Evolutionary conservation across 2,888 invertebrate species (phyloP), one percentile per base, ranked within the genome.

Genomic region (Drosophila rubida): DNA sequence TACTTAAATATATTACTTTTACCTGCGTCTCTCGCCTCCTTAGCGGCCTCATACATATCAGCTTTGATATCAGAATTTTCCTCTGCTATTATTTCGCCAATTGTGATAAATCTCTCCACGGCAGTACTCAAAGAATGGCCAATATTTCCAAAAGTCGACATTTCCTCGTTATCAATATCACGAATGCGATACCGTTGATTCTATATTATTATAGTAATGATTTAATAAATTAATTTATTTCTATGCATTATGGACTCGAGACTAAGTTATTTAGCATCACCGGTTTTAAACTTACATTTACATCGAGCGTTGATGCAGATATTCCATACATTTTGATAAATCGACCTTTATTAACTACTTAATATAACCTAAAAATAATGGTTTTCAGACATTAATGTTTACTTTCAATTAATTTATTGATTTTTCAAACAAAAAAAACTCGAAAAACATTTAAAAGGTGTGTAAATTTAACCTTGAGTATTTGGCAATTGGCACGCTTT

Each of bases 11-110:
- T 6, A 22, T 1, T 1, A 19, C 7, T 1, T 92, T 92, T 92
- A 98, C 99, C 99, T 91, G 99, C 98, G 89, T 96, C 95, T 84
- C 98, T 93, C 13, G 99, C 99, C 91, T 99, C 99, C 91, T 97
- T 97, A 93, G 99, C 99, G 23, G 99, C 99, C 88, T 98, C 97
- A 92, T 97, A 98, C 99, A 99, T 99, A 92, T 98, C 98, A 90
- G 96, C 96, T 83, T 97, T 96, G 80, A 99, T 97, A 92, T 99
- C 99, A 27, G 96, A 96, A 93, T 99, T 98, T 93, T 99, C 98
- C 92, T 98, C 98, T 48, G 98, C 99, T 91, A 99, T 99, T 88
- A 98, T 97, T 93, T 99, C 99, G 42, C 99, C 99, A 76, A 99
- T 99, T 42, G 98, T 97, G 83, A 99, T 98, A 93, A 99, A 99